Base-by-base conservation (phyloP, 2,113 vertebrate species). In the Gnathonemus echidnorhynchus region DNA sequence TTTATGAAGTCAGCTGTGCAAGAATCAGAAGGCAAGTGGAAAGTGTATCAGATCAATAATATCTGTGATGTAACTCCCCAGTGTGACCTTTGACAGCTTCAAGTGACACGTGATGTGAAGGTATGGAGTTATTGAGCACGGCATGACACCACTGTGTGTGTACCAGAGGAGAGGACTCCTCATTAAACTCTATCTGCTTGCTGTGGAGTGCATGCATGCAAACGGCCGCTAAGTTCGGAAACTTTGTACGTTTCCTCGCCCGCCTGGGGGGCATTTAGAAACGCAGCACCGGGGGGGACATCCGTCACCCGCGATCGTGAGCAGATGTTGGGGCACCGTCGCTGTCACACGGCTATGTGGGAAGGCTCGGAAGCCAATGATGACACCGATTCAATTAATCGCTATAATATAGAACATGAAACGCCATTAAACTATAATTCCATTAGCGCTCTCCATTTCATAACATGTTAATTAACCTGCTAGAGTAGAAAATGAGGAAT, bases 401-500 rank as follows among this genome's bases (percentile, higher is more conserved):
- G 91, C 88, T 15, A n/a, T 88, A 88, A 88, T 93, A 92, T 94
- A 85, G 93, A 93, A 93, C 92, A 92, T 91, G 89, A 91, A 94
- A 94, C 92, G 92, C 92, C 92, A 93, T 94, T 93, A 92, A 93
- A 92, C 92, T 88, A 90, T 91, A 93, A 92, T 94, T 93, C 89
- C 93, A 94, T 94, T 93, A 94, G 92, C 90, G 90, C 89, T 91
- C 52, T 90, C 92, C 84, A 89, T 91, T 93, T 90, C 77, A 91
- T 58, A 66, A 35, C 66, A 89, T 89, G 80, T 93, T 94, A 92
- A 94, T 93, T 93, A 92, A 90, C 90, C 92, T 91, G 91, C 90
- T n/a, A 56, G 89, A 92, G 91, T 89, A 90, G 89, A 89, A 91
- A 70, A 86, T 27, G 3, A 86, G 86, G 91, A 70, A 80, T 84